phyloP scores from a whole-genome alignment of 2,888 invertebrate genomes.

The Drosophila anomelani region DNA sequence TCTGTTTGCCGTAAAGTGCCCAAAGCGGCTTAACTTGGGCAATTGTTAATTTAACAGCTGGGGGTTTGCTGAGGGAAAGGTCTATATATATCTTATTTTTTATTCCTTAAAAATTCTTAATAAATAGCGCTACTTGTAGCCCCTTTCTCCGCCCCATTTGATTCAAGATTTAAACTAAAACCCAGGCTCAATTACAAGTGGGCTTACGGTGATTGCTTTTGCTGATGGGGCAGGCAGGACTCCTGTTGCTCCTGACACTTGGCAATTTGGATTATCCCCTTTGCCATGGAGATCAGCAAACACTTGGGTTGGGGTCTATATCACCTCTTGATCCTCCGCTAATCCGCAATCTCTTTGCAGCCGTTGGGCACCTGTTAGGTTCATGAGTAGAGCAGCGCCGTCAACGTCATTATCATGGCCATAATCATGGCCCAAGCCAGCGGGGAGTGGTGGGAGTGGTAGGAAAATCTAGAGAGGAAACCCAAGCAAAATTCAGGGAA shows the following conservation, averaged over 20 bases:
- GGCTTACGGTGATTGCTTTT: conserved; percentile 17
- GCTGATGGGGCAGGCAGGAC: not conserved
- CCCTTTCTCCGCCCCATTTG: not conserved
- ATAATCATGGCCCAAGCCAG: conserved; percentile 37
- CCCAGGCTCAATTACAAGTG: conserved; percentile 4
- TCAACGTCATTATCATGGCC: conserved; percentile 41
- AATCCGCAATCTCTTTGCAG: conserved; percentile 19
- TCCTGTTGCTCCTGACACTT: conserved; percentile 26
- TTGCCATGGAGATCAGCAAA: conserved; percentile 27
- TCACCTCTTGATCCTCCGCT: conserved; percentile 29
- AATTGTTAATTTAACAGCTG: conserved; percentile 26
- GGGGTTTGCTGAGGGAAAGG: not conserved
- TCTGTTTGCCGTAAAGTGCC: conserved; percentile 28
- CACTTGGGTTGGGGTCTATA: conserved; percentile 9
- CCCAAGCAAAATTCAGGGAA: not conserved
- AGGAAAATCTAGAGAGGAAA: not conserved
- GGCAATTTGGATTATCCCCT: conserved; percentile 32
- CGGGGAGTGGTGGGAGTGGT: not conserved
- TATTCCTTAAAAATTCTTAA: not conserved
- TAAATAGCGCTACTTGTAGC: not conserved
- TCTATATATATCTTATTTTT: not conserved
- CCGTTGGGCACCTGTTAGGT: conserved; percentile 38
- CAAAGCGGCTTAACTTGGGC: conserved; percentile 11
- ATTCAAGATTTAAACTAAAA: not conserved
- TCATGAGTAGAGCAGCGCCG: conserved; percentile 9